Conservation (phyloP, 2,888 invertebrate genomes). For the Plusia festucae region DNA sequence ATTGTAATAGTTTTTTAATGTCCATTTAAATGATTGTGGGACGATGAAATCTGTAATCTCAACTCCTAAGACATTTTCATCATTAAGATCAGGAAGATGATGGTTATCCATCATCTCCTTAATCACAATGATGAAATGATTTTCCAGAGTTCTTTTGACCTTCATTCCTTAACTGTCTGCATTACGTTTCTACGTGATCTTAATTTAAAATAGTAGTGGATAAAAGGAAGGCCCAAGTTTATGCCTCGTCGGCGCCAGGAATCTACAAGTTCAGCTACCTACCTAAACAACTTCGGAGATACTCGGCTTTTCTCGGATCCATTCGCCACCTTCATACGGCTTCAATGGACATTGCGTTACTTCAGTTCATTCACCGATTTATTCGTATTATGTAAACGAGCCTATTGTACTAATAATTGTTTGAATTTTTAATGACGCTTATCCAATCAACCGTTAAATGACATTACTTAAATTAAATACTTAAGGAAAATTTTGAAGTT, state of each 20-base stretch:
- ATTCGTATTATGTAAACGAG: conserved; percentile 57
- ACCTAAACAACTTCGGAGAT: conserved; percentile 26
- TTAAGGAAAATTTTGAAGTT: conserved; percentile 26
- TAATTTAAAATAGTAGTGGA: neutral
- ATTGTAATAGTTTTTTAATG: conserved; percentile 1
- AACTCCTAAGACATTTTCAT: neutral
- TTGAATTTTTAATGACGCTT: conserved; percentile 53
- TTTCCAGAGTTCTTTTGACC: neutral
- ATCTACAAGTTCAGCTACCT: conserved; percentile 32
- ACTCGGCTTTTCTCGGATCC: conserved; percentile 17
- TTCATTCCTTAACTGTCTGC: neutral
- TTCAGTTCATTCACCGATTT: conserved; percentile 61
- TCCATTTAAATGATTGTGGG: conserved; percentile 4
- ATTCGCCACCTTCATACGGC: conserved; percentile 52
- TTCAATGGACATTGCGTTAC: conserved; percentile 51
- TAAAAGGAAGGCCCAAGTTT: neutral
- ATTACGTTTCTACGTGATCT: neutral
- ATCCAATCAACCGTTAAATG: conserved; percentile 51
- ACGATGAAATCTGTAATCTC: neutral
- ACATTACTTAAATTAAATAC: conserved; percentile 39
- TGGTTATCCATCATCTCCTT: neutral
- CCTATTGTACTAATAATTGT: conserved; percentile 49
- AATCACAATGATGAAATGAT: conserved; percentile 4
- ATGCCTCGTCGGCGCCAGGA: neutral
- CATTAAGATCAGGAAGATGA: conserved; percentile 1